Evolutionary conservation across 1,140 invertebrate genomes (phyloP), one percentile per base, ranked within the genome.

Genomic region (Fopius arisanus): DNA sequence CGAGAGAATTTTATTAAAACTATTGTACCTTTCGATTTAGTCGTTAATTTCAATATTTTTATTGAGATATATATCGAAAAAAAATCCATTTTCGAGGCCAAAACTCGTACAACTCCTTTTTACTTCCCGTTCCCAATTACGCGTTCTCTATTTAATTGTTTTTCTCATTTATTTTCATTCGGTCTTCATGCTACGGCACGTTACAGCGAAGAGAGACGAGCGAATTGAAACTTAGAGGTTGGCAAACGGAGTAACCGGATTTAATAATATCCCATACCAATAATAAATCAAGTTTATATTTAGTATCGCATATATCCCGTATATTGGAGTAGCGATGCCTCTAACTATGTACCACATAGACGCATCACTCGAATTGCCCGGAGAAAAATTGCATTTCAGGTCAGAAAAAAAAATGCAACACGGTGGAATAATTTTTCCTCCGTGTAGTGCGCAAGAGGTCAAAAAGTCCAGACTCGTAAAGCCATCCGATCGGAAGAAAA

Each of bases 211-310:
- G 54, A 59, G 54, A 26, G 54, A 65, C 69, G 73, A 81, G 80
- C 76, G 79, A 78, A 81, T 83, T 82, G 78, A 84, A 85, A 86
- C 78, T 86, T 82, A 78, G 83, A 71, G 80, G 73, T 77, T 73
- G 43, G 71, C 78, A 75, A 83, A 82, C 80, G 80, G 80, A 77
- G 80, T 85, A 82, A 85, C 83, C 78, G 78, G 78, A 85, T 85
- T 86, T 84, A 83, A 84, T 86, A 85, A 84, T 86, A 84, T 82
- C 79, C 80, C 79, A 76, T 81, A 79, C 78, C 78, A 80, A 84
- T 85, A 84, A 84, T 85, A 85, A 86, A 86, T 86, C 81, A 79
- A 73, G 79, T 82, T 85, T 85, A 80, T 84, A 83, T 84, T 86
- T 84, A 83, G 80, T 78, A 71, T 70, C 66, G 54, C 72, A 67